These are phyloP conservation scores for Nematopogon swammerdamellus DNA, from an alignment of 2,888 invertebrate genomes.

Conservation along the genomic window DNA sequence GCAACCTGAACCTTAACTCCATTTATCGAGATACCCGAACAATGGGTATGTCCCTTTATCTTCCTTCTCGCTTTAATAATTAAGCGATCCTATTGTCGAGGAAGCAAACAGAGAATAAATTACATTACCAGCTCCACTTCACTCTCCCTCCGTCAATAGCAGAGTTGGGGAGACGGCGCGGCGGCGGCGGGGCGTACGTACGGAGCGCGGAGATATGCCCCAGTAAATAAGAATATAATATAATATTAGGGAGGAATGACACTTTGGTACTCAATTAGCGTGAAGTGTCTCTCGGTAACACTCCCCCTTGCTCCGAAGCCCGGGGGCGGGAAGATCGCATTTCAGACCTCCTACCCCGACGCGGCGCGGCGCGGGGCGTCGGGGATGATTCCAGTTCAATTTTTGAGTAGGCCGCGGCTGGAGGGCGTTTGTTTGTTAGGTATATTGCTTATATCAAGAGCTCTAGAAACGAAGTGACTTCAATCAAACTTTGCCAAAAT, in stretches of 20 bases:
- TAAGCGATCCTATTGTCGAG: not conserved
- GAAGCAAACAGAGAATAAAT: not conserved
- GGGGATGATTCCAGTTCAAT: not conserved
- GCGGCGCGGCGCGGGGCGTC: constrained; percentile 2
- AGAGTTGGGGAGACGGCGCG: not conserved
- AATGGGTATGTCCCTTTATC: not conserved
- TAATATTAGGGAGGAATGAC: not conserved
- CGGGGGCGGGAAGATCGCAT: constrained; percentile 10
- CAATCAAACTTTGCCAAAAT: no score
- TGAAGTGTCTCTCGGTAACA: constrained; percentile 8
- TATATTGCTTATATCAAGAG: not conserved
- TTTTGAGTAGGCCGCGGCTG: not conserved
- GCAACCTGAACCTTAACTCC: no score
- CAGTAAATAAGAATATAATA: not conserved
- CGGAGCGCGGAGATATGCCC: not conserved
- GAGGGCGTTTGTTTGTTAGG: not conserved
- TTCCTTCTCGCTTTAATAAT: not conserved
- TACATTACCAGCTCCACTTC: not conserved
- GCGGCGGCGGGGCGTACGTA: not conserved
- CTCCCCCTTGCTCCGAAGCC: not conserved
- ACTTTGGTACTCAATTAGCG: constrained; percentile 12
- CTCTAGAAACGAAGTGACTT: not conserved
- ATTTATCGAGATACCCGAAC: no score
- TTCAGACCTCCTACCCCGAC: constrained; percentile 6
- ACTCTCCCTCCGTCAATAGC: not conserved